Evolutionary conservation across 2,113 vertebrate species (phyloP).

Genomic region (Thomomys bottae): DNA sequence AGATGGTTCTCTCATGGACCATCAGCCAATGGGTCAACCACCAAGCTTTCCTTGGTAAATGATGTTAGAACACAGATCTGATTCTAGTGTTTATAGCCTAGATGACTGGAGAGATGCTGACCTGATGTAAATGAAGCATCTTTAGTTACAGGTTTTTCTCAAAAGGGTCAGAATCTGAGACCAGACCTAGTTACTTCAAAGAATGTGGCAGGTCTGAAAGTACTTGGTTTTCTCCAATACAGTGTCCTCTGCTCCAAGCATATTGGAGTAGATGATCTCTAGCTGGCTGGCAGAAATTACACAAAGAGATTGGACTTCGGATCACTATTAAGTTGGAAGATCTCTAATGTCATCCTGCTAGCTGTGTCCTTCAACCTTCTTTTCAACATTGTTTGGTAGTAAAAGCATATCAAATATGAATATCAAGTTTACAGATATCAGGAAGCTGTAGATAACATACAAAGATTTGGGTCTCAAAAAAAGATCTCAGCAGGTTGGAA

Average conservation of each 20-base stretch:
- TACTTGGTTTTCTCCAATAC: not conserved
- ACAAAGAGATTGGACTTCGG: not conserved
- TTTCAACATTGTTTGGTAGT: slow-evolving; percentile 22
- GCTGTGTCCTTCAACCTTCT: not conserved
- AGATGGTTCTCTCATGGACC: not conserved
- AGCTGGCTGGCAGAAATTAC: not conserved
- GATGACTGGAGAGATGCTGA: not conserved
- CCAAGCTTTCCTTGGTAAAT: not conserved
- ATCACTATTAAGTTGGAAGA: not conserved
- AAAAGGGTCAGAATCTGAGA: not conserved
- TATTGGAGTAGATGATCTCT: not conserved
- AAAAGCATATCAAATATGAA: slow-evolving; percentile 24
- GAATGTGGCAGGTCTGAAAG: not conserved
- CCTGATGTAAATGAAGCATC: not conserved
- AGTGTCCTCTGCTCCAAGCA: not conserved
- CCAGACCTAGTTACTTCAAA: not conserved
- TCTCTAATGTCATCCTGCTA: not conserved
- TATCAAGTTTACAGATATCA: slow-evolving; percentile 37
- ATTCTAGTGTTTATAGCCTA: not conserved
- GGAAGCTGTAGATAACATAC: not conserved
- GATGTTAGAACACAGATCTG: not conserved
- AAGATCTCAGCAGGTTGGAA: slow-evolving; percentile 9
- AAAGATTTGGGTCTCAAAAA: not conserved
- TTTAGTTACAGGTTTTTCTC: slow-evolving; percentile 8
- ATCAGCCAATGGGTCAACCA: not conserved